A percentile compares a stretch with the other conserved stretches of the same genome.
phyloP scores from a whole-genome alignment of 2,888 invertebrate species.

The Drosophila imparisetae region DNA sequence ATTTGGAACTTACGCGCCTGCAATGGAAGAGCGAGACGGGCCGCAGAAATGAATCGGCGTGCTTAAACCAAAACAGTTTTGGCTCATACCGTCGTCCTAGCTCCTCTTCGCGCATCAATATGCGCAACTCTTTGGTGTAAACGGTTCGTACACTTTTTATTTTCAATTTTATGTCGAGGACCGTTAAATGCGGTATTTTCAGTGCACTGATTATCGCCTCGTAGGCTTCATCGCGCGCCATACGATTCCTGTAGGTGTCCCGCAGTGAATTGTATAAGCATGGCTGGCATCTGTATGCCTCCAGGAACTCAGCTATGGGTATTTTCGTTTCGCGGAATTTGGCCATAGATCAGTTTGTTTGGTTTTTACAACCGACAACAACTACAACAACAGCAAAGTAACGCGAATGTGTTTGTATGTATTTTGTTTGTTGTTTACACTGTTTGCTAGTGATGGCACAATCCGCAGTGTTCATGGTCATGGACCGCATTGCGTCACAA shows the following conservation, averaged over 20 bases:
- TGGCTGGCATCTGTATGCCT: slow-evolving; percentile 80
- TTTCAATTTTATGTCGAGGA: slow-evolving; percentile 82
- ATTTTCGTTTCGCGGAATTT: slow-evolving; percentile 78
- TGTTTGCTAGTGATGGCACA: slow-evolving; percentile 33
- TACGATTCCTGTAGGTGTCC: slow-evolving; percentile 80
- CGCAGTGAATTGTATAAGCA: slow-evolving; percentile 79
- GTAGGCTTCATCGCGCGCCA: slow-evolving; percentile 77
- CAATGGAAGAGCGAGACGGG: slow-evolving; percentile 72
- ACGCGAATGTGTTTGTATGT: slow-evolving; percentile 10
- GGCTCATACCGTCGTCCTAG: slow-evolving; percentile 70
- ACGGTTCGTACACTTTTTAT: slow-evolving; percentile 84
- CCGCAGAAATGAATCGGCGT: slow-evolving; percentile 77
- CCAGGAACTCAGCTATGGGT: slow-evolving; percentile 77
- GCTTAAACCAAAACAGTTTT: slow-evolving; percentile 80
- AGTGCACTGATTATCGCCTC: slow-evolving; percentile 76
- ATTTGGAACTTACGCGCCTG: slow-evolving; percentile 54
- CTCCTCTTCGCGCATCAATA: slow-evolving; percentile 70
- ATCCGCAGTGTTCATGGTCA: slow-evolving; percentile 16
- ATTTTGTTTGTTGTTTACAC: slow-evolving; percentile 31
- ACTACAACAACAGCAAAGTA: slow-evolving; percentile 20
- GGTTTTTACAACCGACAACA: slow-evolving; percentile 7
- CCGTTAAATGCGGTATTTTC: slow-evolving; percentile 74
- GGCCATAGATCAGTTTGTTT: slow-evolving; percentile 54
- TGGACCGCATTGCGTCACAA: not conserved
- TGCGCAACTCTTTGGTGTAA: slow-evolving; percentile 81